phyloP scores from a whole-genome alignment of 2,888 invertebrate species.

The Andrena marginata region DNA sequence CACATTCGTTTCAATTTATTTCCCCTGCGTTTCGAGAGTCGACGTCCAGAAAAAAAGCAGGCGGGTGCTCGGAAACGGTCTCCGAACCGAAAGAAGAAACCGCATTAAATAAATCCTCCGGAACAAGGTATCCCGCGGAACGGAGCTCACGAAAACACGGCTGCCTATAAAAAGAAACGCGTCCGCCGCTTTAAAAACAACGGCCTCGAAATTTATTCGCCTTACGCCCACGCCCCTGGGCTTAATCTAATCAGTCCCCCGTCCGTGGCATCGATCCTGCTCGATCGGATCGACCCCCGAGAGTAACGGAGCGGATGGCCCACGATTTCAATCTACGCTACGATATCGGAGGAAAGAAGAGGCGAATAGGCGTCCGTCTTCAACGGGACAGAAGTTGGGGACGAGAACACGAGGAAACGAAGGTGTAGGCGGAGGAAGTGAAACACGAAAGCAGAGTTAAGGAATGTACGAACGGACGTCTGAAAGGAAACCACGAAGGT shows the following conservation, averaged over 20 bases:
- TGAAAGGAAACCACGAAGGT: too few species aligned
- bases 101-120: slow-evolving; percentile 38
- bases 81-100: slow-evolving; percentile 10
- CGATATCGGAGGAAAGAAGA: slow-evolving; percentile 34
- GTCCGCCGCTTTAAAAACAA: slow-evolving; percentile 26
- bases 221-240: slow-evolving; percentile 26
- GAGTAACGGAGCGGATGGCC: slow-evolving; percentile 38
- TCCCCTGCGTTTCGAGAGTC: neutral
- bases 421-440: neutral
- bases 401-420: neutral
- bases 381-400: slow-evolving; percentile 6
- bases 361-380: too few species aligned
- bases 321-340: slow-evolving; percentile 65
- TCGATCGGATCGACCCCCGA: slow-evolving; percentile 46
- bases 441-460: too few species aligned
- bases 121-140: slow-evolving; percentile 11
- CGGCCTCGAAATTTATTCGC: slow-evolving; percentile 43
- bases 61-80: neutral
- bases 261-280: slow-evolving; percentile 33
- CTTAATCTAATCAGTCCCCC: slow-evolving; percentile 60
- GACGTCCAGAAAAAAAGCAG: neutral
- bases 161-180: slow-evolving; percentile 28
- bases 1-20: slow-evolving; percentile 33
- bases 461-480: too few species aligned
- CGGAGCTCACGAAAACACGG: slow-evolving; percentile 18